Evolutionary conservation across 2,888 invertebrate genomes (phyloP).

Genomic region (Nomada hirtipes): DNA sequence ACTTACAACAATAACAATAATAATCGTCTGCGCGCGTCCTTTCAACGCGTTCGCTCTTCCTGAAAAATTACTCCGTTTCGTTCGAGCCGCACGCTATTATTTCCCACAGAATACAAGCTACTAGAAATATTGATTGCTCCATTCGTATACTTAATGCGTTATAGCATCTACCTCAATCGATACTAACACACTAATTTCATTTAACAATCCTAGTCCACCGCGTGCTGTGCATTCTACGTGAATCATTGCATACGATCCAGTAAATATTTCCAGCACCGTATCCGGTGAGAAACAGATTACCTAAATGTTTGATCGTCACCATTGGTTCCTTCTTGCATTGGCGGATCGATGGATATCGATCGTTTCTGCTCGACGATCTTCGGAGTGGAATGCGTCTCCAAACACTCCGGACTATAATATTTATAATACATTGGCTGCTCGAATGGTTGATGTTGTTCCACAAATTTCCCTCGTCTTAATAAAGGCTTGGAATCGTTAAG

Average conservation of each 20-base stretch:
- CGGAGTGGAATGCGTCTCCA: slow-evolving; percentile 5
- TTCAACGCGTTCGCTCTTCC: not conserved
- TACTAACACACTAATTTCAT: too few relatives aligned
- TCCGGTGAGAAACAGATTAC: not conserved
- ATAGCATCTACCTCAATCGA: too few relatives aligned
- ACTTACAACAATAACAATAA: slow-evolving; percentile 12
- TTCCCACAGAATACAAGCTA: too few relatives aligned
- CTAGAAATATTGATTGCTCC: too few relatives aligned
- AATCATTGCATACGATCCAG: too few relatives aligned
- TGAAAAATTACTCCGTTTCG: not conserved
- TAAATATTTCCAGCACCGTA: too few relatives aligned
- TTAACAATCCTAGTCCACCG: too few relatives aligned
- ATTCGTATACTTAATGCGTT: too few relatives aligned
- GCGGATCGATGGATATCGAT: slow-evolving; percentile 26
- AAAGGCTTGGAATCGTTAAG: slow-evolving; percentile 20
- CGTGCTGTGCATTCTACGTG: too few relatives aligned
- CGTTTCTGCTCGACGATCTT: not conserved
- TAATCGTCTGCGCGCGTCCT: not conserved
- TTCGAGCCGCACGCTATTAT: not conserved
- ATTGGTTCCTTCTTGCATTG: slow-evolving; percentile 28
- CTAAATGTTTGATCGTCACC: slow-evolving; percentile 4
- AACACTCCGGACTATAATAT: not conserved
- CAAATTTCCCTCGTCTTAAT: slow-evolving; percentile 2
- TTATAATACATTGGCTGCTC: not conserved
- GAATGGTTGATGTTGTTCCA: not conserved